These are phyloP conservation scores for Itoplectis maculator DNA, from an alignment of 2,888 invertebrate genomes.

Conservation along the genomic window DNA sequence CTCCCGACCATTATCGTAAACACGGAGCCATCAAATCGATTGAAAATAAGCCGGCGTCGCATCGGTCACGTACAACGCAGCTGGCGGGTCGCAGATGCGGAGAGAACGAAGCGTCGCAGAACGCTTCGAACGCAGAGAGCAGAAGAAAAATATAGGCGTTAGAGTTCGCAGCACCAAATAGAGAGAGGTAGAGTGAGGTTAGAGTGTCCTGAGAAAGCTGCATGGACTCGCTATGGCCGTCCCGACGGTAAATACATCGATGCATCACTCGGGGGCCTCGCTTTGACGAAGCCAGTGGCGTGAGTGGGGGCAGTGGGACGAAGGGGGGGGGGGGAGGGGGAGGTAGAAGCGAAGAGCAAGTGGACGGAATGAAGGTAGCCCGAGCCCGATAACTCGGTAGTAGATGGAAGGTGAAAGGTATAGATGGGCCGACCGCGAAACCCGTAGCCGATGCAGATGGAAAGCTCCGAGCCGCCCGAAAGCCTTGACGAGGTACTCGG, in stretches of 20 bases:
- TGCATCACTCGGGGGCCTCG: slow-evolving; percentile 25
- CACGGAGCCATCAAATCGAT: slow-evolving; percentile 72
- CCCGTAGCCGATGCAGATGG: slow-evolving; percentile 23
- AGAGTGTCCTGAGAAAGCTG: no score
- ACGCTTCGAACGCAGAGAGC: background rate
- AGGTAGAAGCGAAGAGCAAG: slow-evolving; percentile 33
- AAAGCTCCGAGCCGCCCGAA: slow-evolving; percentile 41
- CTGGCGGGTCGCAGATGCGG: slow-evolving; percentile 3
- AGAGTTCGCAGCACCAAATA: background rate
- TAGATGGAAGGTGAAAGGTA: slow-evolving; percentile 54
- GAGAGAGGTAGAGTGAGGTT: background rate
- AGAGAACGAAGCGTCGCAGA: background rate
- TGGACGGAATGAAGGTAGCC: slow-evolving; percentile 40
- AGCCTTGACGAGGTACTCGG: slow-evolving; percentile 38
- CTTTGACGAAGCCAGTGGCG: slow-evolving; percentile 46
- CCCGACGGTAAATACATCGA: slow-evolving; percentile 39
- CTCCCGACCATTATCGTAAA: slow-evolving; percentile 72
- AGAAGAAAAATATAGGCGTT: slow-evolving; percentile 1
- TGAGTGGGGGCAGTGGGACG: no score
- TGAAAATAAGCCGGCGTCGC: slow-evolving; percentile 65
- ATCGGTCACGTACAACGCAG: slow-evolving; percentile 3
- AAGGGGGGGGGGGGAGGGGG: no score
- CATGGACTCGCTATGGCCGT: background rate
- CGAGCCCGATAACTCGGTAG: slow-evolving; percentile 55
- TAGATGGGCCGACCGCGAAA: slow-evolving; percentile 51